Evolutionary conservation across 2,888 invertebrate genomes (phyloP).

Genomic region (Tenthredo distinguenda): DNA sequence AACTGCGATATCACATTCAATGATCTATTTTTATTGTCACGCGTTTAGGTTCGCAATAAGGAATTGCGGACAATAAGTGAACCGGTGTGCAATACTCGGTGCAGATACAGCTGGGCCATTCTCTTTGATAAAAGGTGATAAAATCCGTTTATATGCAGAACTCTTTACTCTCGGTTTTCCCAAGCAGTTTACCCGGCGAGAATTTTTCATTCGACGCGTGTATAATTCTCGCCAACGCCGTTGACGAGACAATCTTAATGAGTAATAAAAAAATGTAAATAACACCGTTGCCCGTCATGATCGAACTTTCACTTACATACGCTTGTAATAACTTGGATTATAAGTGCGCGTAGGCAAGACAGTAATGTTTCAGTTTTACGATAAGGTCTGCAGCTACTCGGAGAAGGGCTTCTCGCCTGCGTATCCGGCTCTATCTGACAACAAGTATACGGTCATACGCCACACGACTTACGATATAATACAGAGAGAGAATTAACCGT

Average conservation of each 20-base stretch:
- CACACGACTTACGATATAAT: constrained; percentile 5
- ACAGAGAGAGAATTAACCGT: neutral
- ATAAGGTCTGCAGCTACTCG: constrained; percentile 33
- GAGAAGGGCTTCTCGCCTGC: constrained; percentile 39
- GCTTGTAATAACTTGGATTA: constrained; percentile 60
- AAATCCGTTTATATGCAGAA: neutral
- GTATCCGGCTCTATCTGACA: constrained; percentile 41
- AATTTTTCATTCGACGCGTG: neutral
- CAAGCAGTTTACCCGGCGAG: neutral
- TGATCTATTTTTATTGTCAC: constrained; percentile 21
- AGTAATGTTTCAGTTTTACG: constrained; percentile 49
- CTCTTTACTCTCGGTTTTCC: neutral
- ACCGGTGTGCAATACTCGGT: constrained; percentile 2
- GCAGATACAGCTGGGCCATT: neutral
- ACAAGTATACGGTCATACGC: constrained; percentile 10
- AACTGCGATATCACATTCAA: constrained; percentile 2
- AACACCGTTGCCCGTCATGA: constrained; percentile 55
- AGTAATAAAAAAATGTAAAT: constrained; percentile 18
- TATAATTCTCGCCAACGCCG: neutral
- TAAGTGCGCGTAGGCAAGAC: constrained; percentile 61
- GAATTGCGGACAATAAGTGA: constrained; percentile 35
- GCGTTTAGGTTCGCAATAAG: neutral
- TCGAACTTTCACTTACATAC: constrained; percentile 64
- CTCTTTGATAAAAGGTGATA: constrained; percentile 43
- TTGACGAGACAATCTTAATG: constrained; percentile 46